Conservation (phyloP, 1,140 invertebrate species). For the Bombus confusus region DNA sequence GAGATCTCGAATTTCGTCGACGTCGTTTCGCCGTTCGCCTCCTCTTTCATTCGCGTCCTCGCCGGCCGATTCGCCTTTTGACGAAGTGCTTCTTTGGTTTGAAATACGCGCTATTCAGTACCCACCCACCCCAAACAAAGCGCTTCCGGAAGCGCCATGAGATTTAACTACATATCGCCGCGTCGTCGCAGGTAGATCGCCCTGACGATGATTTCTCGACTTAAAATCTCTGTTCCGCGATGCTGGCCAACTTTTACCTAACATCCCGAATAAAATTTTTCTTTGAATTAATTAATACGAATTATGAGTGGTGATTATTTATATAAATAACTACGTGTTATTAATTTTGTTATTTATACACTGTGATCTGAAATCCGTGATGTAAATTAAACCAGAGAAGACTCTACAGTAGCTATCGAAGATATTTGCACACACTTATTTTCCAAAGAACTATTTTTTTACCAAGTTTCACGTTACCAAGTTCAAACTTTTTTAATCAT, state of each 20-base stretch:
- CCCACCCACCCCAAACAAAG: slow-evolving; percentile 72
- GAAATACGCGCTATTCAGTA: slow-evolving; percentile 78
- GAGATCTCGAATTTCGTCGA: slow-evolving; percentile 72
- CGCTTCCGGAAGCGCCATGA: slow-evolving; percentile 74
- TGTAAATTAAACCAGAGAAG: too few species aligned
- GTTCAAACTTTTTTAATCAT: too few species aligned
- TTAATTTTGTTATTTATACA: too few species aligned
- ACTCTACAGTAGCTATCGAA: too few species aligned
- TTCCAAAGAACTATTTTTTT: too few species aligned
- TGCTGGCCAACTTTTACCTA: neutral
- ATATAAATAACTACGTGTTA: too few species aligned
- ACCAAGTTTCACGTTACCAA: too few species aligned
- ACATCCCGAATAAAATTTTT: too few species aligned
- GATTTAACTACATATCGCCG: slow-evolving; percentile 59
- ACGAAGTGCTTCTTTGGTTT: slow-evolving; percentile 82
- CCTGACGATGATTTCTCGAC: slow-evolving; percentile 47
- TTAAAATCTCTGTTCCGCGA: neutral
- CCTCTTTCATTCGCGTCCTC: slow-evolving; percentile 72
- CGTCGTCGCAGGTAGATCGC: slow-evolving; percentile 59
- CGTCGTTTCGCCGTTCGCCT: slow-evolving; percentile 65
- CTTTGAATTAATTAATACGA: too few species aligned
- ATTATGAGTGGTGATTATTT: too few species aligned
- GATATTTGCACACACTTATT: too few species aligned
- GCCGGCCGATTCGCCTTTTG: slow-evolving; percentile 79
- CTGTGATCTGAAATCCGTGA: too few species aligned